Conservation (phyloP, 2,888 invertebrate species). For the Agrotis segetum region DNA sequence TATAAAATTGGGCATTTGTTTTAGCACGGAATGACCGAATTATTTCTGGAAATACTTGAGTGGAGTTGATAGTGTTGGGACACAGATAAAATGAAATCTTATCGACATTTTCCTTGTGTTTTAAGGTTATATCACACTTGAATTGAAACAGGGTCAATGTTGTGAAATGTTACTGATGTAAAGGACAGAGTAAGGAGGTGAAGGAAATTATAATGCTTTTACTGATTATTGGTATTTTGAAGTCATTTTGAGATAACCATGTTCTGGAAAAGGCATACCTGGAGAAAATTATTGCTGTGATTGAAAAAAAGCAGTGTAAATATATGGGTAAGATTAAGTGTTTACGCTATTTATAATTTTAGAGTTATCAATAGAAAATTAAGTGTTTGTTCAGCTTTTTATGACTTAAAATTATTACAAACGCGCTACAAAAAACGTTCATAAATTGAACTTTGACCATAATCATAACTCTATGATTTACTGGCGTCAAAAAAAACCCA, state of each 20-base stretch:
- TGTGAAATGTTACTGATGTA: not conserved
- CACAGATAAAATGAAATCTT: conserved; percentile 20
- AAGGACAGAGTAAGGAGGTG: not conserved
- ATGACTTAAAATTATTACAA: conserved; percentile 1
- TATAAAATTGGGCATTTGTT: too few relatives aligned
- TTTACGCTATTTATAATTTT: too few relatives aligned
- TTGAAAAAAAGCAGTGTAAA: too few relatives aligned
- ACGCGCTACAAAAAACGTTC: not conserved
- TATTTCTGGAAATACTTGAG: not conserved
- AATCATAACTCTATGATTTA: conserved; percentile 7
- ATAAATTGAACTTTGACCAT: conserved; percentile 1
- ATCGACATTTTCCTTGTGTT: conserved; percentile 35
- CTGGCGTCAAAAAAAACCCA: conserved; percentile 21
- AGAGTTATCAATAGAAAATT: too few relatives aligned
- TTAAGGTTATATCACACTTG: conserved; percentile 13
- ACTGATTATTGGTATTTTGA: not conserved
- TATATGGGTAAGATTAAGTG: too few relatives aligned
- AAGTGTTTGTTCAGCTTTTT: not conserved
- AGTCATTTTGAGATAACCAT: not conserved
- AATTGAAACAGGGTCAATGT: conserved; percentile 37
- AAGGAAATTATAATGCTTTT: not conserved
- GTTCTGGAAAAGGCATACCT: not conserved
- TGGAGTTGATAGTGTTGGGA: conserved; percentile 18
- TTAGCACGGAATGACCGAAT: too few relatives aligned
- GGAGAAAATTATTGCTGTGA: too few relatives aligned